phyloP scores from a whole-genome alignment of 2,888 invertebrate genomes.

The Drosophila mimetica region DNA sequence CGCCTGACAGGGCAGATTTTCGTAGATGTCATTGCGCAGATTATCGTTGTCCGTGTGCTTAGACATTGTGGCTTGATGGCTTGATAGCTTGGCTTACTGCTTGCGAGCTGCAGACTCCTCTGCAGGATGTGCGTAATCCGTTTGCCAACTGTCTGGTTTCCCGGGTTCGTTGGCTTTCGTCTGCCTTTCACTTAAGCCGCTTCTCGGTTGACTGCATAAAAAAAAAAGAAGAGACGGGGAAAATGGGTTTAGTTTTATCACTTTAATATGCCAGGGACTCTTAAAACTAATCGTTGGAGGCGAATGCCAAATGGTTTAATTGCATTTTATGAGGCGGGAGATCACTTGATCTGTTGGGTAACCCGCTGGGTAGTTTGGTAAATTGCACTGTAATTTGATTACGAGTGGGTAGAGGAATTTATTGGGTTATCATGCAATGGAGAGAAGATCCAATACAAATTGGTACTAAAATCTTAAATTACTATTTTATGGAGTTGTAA shows the following conservation, averaged over 20 bases:
- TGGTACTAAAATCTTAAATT: background rate
- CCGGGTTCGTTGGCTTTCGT: slow-evolving; percentile 43
- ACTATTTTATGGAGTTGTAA: background rate
- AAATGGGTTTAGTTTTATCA: slow-evolving; percentile 22
- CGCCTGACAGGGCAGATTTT: slow-evolving; percentile 84
- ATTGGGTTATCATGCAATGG: background rate
- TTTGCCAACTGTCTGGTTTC: slow-evolving; percentile 30
- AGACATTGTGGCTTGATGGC: slow-evolving; percentile 75
- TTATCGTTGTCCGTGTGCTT: slow-evolving; percentile 84
- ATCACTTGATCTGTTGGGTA: background rate
- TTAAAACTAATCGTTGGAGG: slow-evolving; percentile 12
- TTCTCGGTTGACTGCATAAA: slow-evolving; percentile 51
- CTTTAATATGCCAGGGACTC: slow-evolving; percentile 10
- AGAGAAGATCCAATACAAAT: too few species aligned
- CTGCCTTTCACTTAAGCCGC: slow-evolving; percentile 47
- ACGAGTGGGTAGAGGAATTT: background rate
- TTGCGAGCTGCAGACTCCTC: background rate
- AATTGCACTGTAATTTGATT: slow-evolving; percentile 3
- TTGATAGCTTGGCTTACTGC: background rate
- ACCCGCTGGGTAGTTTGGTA: background rate
- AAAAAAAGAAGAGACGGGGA: background rate
- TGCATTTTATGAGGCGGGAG: background rate
- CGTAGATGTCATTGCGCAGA: slow-evolving; percentile 84
- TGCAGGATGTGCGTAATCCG: slow-evolving; percentile 49
- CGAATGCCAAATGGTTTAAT: slow-evolving; percentile 24